phyloP scores from a whole-genome alignment of 1,140 invertebrate species.

The Caenorhabditis inopinata region DNA sequence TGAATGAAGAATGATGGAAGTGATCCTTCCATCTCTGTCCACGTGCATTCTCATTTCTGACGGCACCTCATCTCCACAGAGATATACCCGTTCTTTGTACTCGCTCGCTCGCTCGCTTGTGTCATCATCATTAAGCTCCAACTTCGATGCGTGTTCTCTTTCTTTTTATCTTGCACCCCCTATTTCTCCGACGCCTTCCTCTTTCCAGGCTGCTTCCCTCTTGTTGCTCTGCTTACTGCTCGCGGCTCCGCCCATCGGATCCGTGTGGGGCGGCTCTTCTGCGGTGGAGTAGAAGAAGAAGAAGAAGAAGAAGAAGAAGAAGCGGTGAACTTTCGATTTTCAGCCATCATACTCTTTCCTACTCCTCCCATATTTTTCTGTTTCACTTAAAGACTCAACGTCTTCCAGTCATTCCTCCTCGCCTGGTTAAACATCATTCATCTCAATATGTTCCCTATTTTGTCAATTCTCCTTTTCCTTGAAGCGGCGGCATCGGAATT shows the following conservation, averaged over 20 bases:
- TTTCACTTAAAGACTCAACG: neutral
- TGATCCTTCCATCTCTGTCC: no score
- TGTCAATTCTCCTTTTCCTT: neutral
- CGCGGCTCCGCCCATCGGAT: conserved; percentile 6
- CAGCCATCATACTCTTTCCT: neutral
- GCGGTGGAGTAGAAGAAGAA: neutral
- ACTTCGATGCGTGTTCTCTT: neutral
- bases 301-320: neutral
- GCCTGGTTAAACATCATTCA: neutral
- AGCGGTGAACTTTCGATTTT: conserved; percentile 25
- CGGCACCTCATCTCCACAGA: neutral
- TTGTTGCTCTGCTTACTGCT: neutral
- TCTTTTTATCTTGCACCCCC: no score
- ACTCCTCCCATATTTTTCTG: neutral
- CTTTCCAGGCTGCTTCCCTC: no score
- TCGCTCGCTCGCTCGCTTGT: neutral
- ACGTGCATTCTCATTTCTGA: neutral
- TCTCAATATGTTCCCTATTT: neutral
- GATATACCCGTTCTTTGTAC: neutral
- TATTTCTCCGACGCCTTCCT: neutral
- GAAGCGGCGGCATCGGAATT: neutral
- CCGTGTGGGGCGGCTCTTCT: conserved; percentile 4
- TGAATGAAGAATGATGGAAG: no score
- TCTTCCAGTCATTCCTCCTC: neutral
- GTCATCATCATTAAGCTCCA: neutral